Evolutionary conservation across 2,113 vertebrate genomes (phyloP), one percentile per base, ranked within the genome.

Genomic region (Bubo blakistoni): DNA sequence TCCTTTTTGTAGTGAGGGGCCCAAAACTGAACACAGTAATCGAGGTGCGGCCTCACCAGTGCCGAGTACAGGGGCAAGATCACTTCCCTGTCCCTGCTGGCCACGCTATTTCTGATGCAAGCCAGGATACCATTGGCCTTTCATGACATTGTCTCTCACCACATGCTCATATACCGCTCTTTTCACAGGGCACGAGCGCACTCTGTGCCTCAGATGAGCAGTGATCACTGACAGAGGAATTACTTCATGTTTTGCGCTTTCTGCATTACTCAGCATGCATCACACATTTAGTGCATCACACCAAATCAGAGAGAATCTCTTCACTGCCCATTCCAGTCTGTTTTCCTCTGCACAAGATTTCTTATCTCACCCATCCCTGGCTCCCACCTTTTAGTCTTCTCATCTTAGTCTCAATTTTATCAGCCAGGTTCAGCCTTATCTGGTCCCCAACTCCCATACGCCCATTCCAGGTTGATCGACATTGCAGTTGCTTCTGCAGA

Each of bases 371-470:
- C 30, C 20, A 11, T 42, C 57, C 72, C 32, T 14, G 8, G 14
- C 7, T 15, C n/a, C 32, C 15, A 76, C 27, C 54, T 79, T 71
- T 42, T 24, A 51, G 22, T 54, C 38, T 66, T 81, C 47, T 71
- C 13, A 38, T 57, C 29, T 87, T 32, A 59, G 27, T 38, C 73
- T 78, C 40, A 57, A 1, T 77, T 89, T 89, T 69, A 40, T 10
- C 51, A 54, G 40, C 40, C 42, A 62, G 21, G 7, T 7, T 86
- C 47, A 87, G 34, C 25, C 9, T 71, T 38, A 49, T 29, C 65
- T 36, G 12, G 9, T 65, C 22, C 87, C 26, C 36, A 17, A 16
- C 18, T 71, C 36, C 24, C 44, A 34, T 32, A 55, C 0, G 0
- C 9, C 13, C 49, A 14, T 62, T 85, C 36, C 85, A 90, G 21